Percentiles rank a stretch among this genome's conserved stretches.
Evolutionary conservation across 1,140 invertebrate species (phyloP).

Genomic region (Saxidomus purpurata): DNA sequence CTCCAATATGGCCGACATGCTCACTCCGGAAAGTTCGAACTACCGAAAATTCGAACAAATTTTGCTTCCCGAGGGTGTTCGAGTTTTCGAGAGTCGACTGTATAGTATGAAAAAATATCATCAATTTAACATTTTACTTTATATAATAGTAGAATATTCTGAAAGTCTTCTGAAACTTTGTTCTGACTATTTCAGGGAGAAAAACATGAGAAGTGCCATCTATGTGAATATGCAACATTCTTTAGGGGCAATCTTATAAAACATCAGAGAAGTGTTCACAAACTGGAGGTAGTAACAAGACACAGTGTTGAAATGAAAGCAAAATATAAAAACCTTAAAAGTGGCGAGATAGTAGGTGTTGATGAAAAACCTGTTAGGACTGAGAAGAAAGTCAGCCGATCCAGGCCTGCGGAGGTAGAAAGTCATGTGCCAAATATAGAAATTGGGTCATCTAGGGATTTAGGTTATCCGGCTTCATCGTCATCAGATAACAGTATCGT

Average conservation of each 20-base stretch:
- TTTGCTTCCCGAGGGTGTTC: no score
- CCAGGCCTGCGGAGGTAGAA: background rate
- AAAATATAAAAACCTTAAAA: constrained; percentile 51
- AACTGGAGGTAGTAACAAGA: constrained; percentile 47
- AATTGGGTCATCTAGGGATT: background rate
- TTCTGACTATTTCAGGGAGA: constrained; percentile 28
- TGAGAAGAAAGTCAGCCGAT: background rate
- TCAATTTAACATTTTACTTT: no score
- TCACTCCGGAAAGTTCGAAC: no score
- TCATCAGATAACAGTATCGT: background rate
- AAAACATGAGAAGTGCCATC: constrained; percentile 50
- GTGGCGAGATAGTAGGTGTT: constrained; percentile 36
- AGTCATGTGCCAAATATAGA: background rate
- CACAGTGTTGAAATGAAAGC: constrained; percentile 58
- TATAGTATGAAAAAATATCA: no score
- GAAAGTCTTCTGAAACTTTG: background rate
- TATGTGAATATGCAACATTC: constrained; percentile 54
- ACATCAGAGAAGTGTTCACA: constrained; percentile 48
- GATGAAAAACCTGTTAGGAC: background rate
- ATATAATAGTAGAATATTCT: no score
- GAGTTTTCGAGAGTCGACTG: no score
- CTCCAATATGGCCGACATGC: no score
- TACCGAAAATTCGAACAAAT: no score
- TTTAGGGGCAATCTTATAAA: constrained; percentile 51
- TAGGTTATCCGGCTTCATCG: background rate